A percentile compares a stretch with the other conserved stretches of the same genome.
phyloP scores from a whole-genome alignment of 1,140 invertebrate species.

The Heliconius hewitsoni region DNA sequence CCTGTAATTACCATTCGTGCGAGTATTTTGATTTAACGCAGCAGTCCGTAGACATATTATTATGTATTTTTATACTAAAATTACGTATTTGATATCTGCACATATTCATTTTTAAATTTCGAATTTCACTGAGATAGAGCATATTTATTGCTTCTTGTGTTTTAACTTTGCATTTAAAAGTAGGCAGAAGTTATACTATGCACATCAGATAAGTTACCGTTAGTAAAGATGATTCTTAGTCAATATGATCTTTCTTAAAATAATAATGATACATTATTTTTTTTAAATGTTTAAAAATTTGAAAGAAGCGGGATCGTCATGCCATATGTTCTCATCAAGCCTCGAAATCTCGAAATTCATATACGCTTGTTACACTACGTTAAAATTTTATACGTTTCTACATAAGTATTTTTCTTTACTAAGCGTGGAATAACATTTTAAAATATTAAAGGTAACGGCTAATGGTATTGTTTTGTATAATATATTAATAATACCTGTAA shows the following conservation, averaged over 20 bases:
- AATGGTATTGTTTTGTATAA: no score
- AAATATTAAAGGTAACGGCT: no score
- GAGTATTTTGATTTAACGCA: neutral
- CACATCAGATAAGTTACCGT: no score
- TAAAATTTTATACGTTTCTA: no score
- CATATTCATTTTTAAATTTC: neutral
- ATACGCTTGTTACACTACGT: no score
- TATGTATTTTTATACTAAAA: neutral
- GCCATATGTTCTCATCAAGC: no score
- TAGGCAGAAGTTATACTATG: neutral
- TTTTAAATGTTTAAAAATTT: neutral
- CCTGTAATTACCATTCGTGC: conserved; percentile 3
- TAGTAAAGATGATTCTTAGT: no score
- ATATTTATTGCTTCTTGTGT: neutral
- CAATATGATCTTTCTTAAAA: no score
- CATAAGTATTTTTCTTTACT: no score
- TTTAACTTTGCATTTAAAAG: neutral
- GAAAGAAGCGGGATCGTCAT: no score
- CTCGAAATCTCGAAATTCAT: no score
- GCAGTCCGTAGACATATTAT: neutral
- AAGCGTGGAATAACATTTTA: no score
- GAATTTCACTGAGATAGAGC: neutral
- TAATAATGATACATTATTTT: neutral
- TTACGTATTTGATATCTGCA: neutral
- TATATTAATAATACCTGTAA: neutral